Evolutionary conservation across 2,113 vertebrate species (phyloP).

Genomic region (Neotragus moschatus): DNA sequence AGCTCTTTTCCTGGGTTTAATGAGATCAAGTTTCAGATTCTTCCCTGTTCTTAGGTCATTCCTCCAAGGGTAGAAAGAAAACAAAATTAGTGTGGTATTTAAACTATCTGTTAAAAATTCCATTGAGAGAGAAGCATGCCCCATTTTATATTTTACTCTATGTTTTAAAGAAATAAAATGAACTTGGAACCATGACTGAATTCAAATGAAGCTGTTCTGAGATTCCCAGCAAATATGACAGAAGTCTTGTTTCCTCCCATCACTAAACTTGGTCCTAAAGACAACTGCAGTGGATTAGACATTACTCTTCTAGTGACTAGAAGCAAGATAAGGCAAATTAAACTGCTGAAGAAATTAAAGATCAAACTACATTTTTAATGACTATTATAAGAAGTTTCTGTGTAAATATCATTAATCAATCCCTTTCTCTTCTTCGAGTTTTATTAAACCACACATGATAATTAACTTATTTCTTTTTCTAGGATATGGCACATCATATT

Average conservation of each 20-base stretch:
- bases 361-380: not conserved
- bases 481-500: not conserved
- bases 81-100: not conserved
- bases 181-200: not conserved
- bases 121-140: not conserved
- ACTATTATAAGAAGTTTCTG: not conserved
- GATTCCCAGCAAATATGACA: not conserved
- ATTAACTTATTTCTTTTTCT: not conserved
- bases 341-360: not conserved
- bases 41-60: not conserved
- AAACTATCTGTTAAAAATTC: conserved; percentile 25
- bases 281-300: not conserved
- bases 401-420: not conserved
- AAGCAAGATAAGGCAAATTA: not conserved
- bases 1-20: not conserved
- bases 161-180: conserved; percentile 2
- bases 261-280: not conserved
- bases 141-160: not conserved
- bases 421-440: not conserved
- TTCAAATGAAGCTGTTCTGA: not conserved
- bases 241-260: not conserved
- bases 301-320: not conserved
- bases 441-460: not conserved
- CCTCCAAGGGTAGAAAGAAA: conserved; percentile 29
- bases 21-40: not conserved